Evolutionary conservation across 2,113 vertebrate genomes (phyloP), one percentile per base, ranked within the genome.

Genomic region (Tupaia chinensis): DNA sequence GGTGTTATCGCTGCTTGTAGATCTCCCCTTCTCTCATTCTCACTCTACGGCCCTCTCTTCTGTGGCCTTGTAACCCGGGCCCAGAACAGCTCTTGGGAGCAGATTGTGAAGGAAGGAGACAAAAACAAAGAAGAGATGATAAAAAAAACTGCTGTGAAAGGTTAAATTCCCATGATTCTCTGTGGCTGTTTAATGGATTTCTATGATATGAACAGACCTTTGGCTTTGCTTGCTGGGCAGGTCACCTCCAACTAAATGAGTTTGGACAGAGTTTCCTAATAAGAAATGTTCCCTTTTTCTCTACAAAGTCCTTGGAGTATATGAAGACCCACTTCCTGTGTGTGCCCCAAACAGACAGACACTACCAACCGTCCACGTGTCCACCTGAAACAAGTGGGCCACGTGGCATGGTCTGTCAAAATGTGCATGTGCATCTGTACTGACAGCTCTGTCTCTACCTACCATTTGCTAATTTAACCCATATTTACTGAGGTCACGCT

Each of bases 181-280:
- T 53, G 89, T 68, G 84, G 54, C 29, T 92, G 95, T 25, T 96
- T 94, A 97, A 96, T 97, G 96, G 96, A 90, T 96, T 97, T 95
- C 96, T 86, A 85, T 89, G 95, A 96, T 83, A 88, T 76, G 92
- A 96, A 96, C 94, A 97, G 96, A 97, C 84, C 97, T 97, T 93
- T 93, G 96, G 84, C 96, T 94, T 88, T 97, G 89, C 96, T 96
- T 93, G 83, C 95, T 34, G 81, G 94, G 97, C 96, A 87, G 91
- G 88, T 77, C 93, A 97, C 94, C 95, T 87, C 93, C 93, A 82
- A 70, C 80, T 87, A 95, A 97, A 96, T 97, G 95, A 90, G 87
- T 83, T 95, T 90, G 94, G 89, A 92, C 78, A 23, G 84, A 22
- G 54, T 90, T 93, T 91, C 89, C 92, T 82, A 90, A 93, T 85